These are phyloP conservation scores for Metaphire vulgaris DNA, from an alignment of 1,140 invertebrate species.

Conservation along the genomic window DNA sequence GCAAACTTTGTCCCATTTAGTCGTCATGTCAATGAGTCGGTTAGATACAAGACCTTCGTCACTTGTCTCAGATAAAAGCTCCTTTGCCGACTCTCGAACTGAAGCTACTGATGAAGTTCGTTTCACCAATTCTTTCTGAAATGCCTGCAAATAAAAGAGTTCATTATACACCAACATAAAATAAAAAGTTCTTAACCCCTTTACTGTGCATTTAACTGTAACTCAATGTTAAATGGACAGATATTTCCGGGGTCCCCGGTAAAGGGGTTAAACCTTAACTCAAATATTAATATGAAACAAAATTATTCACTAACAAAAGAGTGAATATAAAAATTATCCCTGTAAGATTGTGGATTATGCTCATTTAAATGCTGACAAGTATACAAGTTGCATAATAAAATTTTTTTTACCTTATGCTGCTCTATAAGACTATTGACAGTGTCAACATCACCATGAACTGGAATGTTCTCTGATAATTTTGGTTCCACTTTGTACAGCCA, in stretches of 20 bases:
- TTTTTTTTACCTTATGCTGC: slow-evolving; percentile 67
- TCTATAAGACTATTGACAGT: slow-evolving; percentile 88
- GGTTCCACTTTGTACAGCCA: slow-evolving; percentile 81
- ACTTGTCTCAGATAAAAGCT: slow-evolving; percentile 74
- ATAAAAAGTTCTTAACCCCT: no score
- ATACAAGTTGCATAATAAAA: neutral
- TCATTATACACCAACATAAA: no score
- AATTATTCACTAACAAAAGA: neutral
- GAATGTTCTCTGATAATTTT: slow-evolving; percentile 68
- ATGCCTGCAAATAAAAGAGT: slow-evolving; percentile 59
- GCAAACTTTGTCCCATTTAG: slow-evolving; percentile 77
- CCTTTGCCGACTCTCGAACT: slow-evolving; percentile 78
- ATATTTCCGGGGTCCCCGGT: no score
- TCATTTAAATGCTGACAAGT: neutral
- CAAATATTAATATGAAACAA: no score
- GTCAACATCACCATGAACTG: slow-evolving; percentile 89
- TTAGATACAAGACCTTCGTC: slow-evolving; percentile 74
- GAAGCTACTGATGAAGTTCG: slow-evolving; percentile 79
- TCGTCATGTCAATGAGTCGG: slow-evolving; percentile 69
- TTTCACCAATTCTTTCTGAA: slow-evolving; percentile 83
- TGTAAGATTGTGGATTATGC: no score
- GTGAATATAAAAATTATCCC: neutral
- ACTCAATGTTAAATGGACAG: no score
- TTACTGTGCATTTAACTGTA: no score
- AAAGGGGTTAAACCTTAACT: no score